These are phyloP conservation scores for Gobius niger DNA, from an alignment of 2,113 vertebrate genomes.

Conservation along the genomic window DNA sequence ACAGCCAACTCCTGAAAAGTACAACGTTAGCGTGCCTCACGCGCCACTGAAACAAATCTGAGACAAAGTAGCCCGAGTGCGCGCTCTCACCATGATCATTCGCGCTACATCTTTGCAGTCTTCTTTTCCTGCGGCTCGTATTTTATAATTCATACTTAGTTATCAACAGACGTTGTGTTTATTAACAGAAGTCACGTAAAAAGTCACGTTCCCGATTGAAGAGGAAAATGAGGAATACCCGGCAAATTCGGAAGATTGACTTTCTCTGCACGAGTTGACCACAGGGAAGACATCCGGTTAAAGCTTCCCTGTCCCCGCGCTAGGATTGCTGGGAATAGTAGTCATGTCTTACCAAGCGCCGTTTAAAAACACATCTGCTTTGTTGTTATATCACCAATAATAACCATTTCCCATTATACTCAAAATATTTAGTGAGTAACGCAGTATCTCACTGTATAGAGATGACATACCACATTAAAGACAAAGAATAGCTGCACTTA, in stretches of 20 bases:
- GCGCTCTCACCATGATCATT: slow-evolving; percentile 72
- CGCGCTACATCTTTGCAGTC: slow-evolving; percentile 75
- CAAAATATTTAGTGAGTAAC: background rate
- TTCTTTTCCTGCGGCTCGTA: slow-evolving; percentile 58
- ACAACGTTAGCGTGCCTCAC: background rate
- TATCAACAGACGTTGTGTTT: background rate
- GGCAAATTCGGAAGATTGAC: background rate
- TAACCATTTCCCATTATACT: background rate
- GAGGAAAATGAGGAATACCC: no score
- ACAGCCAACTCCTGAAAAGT: slow-evolving; percentile 71
- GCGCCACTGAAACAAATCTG: background rate
- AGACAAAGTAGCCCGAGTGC: background rate
- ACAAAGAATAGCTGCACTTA: background rate
- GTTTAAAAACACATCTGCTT: background rate
- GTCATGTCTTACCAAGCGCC: background rate
- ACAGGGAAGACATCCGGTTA: background rate
- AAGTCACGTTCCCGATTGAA: no score
- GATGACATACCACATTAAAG: background rate
- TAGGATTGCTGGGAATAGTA: background rate
- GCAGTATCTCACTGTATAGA: background rate
- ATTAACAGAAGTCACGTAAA: background rate
- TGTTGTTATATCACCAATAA: background rate
- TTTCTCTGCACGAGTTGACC: background rate
- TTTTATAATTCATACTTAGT: slow-evolving; percentile 64
- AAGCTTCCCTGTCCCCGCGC: background rate